Evolutionary conservation across 2,113 vertebrate genomes (phyloP).

Genomic region (Ornithorhynchus anatinus): DNA sequence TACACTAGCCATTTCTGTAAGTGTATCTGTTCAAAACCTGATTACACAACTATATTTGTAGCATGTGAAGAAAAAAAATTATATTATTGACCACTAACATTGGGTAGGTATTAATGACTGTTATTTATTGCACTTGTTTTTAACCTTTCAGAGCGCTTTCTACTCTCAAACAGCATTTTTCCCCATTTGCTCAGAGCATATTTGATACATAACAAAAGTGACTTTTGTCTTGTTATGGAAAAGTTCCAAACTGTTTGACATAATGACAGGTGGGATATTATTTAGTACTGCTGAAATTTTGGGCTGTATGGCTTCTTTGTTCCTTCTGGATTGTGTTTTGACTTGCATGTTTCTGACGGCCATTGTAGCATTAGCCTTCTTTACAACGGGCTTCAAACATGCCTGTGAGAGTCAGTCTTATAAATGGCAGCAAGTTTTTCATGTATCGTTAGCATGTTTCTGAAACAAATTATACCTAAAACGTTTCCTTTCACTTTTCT

Average conservation of each 20-base stretch:
- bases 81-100: conserved; percentile 45
- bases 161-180: conserved; percentile 36
- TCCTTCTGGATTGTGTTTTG: conserved; percentile 78
- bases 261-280: conserved; percentile 72
- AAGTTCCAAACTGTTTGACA: conserved; percentile 67
- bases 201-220: conserved; percentile 68
- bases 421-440: conserved; percentile 4
- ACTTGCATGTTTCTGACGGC: conserved; percentile 78
- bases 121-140: conserved; percentile 49
- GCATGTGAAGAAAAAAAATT: conserved; percentile 46
- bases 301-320: conserved; percentile 72
- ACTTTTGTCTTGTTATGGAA: conserved; percentile 73
- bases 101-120: conserved; percentile 18
- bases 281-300: conserved; percentile 70
- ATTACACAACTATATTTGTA: conserved; percentile 51
- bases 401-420: conserved; percentile 54
- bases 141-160: conserved; percentile 31
- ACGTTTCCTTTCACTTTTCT: too few species aligned
- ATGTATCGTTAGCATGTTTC: conserved; percentile 25
- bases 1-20: conserved; percentile 15
- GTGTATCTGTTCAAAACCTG: conserved; percentile 42
- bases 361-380: conserved; percentile 71
- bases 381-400: conserved; percentile 78
- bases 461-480: conserved; percentile 18
- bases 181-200: conserved; percentile 47